Evolutionary conservation across 1,140 invertebrate genomes (phyloP), one percentile per base, ranked within the genome.

Genomic region (Aporrectodea caliginosa): DNA sequence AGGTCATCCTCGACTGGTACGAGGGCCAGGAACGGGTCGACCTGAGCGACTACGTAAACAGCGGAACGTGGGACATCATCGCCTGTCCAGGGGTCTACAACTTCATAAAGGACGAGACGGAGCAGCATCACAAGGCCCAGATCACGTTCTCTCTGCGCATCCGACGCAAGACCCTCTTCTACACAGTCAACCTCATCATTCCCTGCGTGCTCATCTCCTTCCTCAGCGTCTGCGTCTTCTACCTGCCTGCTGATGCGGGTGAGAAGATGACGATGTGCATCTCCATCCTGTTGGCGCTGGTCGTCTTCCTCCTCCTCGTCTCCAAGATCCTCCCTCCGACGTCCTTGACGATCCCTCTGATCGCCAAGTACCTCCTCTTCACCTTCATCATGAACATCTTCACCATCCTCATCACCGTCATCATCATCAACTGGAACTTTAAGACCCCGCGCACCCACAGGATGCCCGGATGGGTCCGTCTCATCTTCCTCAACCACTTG

Each of bases 361-460:
- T 99, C 82, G 96, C 97, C 86, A 99, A 98, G 90, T 99, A 99
- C 90, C 91, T 99, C 73, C 91, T 99, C 1, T 98, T 99, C 89
- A 99, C 98, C 34, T 99, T 99, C 89, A 97, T 99, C 79, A 98
- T 99, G 95, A 99, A 99, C 89, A 98, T 98, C 32, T 94, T 99
- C 82, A 98, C 96, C 90, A 99, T 99, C 89, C 90, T 99, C 78
- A 94, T 98, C 2, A 99, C 98, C 0, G 97, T 99, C 31, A 93
- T 99, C 84, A 98, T 99, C 84, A 99, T 99, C 85, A 99, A 99
- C 87, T 97, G 96, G 93, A 99, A 99, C 87, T 99, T 98, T 90
- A 91, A 97, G 85, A 97, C 97, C n/a, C 97, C 97, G 1, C 89
- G 92, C 43, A 93, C 92, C 1, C 74, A 75, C 74, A 73, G 81